phyloP scores from a whole-genome alignment of 2,888 invertebrate genomes.

The Drosophila mettleri region DNA sequence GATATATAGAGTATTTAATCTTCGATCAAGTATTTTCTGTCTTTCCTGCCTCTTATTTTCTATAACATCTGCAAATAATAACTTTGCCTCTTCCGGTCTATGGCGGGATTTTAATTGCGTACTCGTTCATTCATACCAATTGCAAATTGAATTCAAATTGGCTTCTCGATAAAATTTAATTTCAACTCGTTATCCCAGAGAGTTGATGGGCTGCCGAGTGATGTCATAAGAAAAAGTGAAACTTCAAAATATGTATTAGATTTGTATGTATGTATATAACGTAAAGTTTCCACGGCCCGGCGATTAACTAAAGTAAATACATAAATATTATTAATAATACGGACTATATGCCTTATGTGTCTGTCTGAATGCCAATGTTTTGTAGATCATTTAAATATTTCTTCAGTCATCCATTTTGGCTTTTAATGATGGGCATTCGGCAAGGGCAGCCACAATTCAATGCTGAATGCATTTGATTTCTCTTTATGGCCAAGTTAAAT shows the following conservation, averaged over 20 bases:
- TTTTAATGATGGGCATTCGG: slow-evolving; percentile 41
- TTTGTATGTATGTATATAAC: neutral
- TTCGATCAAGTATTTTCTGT: neutral
- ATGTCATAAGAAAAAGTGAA: slow-evolving; percentile 36
- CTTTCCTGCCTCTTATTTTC: neutral
- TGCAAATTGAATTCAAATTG: slow-evolving; percentile 47
- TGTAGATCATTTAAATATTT: slow-evolving; percentile 21
- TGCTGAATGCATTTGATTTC: slow-evolving; percentile 46
- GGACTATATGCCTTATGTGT: neutral
- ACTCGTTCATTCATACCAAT: slow-evolving; percentile 41
- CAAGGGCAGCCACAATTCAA: slow-evolving; percentile 51
- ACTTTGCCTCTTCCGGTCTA: slow-evolving; percentile 44
- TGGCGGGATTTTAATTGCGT: slow-evolving; percentile 48
- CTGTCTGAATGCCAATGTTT: neutral
- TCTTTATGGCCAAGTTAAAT: slow-evolving; percentile 58
- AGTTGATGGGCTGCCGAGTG: slow-evolving; percentile 29
- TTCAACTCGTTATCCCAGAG: slow-evolving; percentile 21
- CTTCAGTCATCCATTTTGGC: slow-evolving; percentile 20
- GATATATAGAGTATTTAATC: neutral
- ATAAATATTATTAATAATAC: slow-evolving; percentile 1
- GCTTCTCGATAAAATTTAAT: slow-evolving; percentile 48
- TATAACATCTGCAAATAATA: slow-evolving; percentile 52
- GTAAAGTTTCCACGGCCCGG: slow-evolving; percentile 2
- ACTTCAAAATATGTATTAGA: slow-evolving; percentile 3
- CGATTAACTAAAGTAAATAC: neutral